Evolutionary conservation across 2,113 vertebrate genomes (phyloP).

Genomic region (Centropristis striata): DNA sequence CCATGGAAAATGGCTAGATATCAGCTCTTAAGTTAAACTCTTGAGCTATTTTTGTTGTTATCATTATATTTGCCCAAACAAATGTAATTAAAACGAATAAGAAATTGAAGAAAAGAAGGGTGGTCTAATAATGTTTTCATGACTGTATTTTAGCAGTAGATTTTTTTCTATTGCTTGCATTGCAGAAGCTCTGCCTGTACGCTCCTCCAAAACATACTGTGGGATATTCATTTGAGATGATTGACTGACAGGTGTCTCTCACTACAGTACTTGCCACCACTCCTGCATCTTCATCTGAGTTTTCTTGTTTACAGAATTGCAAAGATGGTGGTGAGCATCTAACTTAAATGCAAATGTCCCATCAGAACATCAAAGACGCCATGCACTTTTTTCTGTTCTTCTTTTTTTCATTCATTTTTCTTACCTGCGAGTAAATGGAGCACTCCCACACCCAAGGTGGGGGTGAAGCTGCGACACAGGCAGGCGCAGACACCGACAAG

Average conservation of each 20-base stretch:
- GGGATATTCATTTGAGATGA: neutral
- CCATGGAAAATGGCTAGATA: too few species aligned
- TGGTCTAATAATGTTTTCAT: too few species aligned
- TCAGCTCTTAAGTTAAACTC: too few species aligned
- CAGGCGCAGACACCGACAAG: slow-evolving; percentile 95
- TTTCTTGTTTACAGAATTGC: neutral
- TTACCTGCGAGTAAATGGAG: slow-evolving; percentile 95
- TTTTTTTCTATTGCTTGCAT: neutral
- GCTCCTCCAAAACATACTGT: neutral
- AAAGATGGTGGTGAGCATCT: neutral
- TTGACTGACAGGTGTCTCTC: neutral
- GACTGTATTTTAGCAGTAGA: neutral
- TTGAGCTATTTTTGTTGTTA: too few species aligned
- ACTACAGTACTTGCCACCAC: neutral
- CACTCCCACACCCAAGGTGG: slow-evolving; percentile 91
- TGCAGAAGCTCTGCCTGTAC: neutral
- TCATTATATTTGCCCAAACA: too few species aligned
- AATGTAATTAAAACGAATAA: too few species aligned
- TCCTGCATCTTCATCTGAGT: neutral
- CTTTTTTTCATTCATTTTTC: slow-evolving; percentile 24
- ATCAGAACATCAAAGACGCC: neutral
- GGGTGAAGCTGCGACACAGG: slow-evolving; percentile 94
- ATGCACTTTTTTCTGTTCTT: neutral
- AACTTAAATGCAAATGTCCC: neutral
- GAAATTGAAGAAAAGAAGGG: too few species aligned